Evolutionary conservation across 2,888 invertebrate species (phyloP), one percentile per base, ranked within the genome.

Genomic region (Hyles lineata): DNA sequence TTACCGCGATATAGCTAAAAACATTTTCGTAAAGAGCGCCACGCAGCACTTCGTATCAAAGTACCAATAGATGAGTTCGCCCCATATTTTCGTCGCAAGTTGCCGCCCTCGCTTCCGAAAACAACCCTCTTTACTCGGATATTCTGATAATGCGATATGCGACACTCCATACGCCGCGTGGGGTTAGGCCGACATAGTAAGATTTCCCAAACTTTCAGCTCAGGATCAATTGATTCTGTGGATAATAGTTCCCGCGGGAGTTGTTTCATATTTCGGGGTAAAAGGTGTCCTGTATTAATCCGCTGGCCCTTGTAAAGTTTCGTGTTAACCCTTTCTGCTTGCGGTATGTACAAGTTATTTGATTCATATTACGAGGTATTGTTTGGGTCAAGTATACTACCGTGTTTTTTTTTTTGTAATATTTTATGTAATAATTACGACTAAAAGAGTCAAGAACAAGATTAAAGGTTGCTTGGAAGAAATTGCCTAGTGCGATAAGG

Each of bases 111-210:
- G 76, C 74, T 71, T 75, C 77, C 78, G 43, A 67, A 67, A 67
- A 50, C 43, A 67, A 67, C 76, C 76, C 76, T 58, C 71, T 76
- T 74, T 77, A 75, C 76, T 75, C 78, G 75, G 79, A 82, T 80
- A 77, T 77, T 80, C 77, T 82, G 82, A 86, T 86, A 86, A 86
- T 86, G 82, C 82, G 84, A 85, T 85, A 86, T 83, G 80, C 75
- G 82, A 78, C 80, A 78, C 80, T 80, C 81, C 80, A 82, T 78
- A 77, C 77, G 75, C 76, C 78, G 73, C 74, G 72, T n/a, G 19
- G 55, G 55, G 55, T 78, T 70, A 72, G 69, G 70, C 32, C 74
- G 29, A 50, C 50, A 23, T 62, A 50, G 50, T 23, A 67, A 43
- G 60, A 50, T 67, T 67, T 43, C 67, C 50, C 21, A 15, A 67